Base-by-base conservation (phyloP, 2,797 vertebrate genomes). In the Danio albolineatus region DNA sequence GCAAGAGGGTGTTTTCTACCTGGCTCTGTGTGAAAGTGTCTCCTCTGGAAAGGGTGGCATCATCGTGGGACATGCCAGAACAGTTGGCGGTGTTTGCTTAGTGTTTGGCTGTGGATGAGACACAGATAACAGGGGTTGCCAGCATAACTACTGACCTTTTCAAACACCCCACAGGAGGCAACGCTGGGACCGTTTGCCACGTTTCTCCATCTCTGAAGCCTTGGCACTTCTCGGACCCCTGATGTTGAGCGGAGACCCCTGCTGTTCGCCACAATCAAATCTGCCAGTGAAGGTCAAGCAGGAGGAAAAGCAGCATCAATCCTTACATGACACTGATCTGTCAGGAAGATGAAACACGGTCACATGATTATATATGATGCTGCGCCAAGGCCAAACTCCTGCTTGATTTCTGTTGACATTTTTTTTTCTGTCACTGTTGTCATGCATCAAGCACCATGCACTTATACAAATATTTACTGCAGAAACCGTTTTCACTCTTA, bases 81-180 rank as follows among this genome's bases (percentile, higher is more conserved):
- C 67, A 82, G 80, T 73, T 75, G 51, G 8, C 9, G 38, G 53
- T 85, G 82, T 85, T 85, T 85, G 78, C 73, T 78, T 64, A 79
- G 61, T 13, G 65, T 64, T 49, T 16, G 28, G 51, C 53, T 75
- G 67, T 9, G 56, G 57, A 71, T 59, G 73, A 83, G 43, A 57
- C 60, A 57, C 51, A 54, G 74, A 51, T 83, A 74, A 80, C 82
- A 76, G 71, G 71, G 69, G 77, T 84, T 81, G 21, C 78, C 71
- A 85, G 79, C 77, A 71, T 66, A 75, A 74, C 82, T 66, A 84
- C 73, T 87, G 85, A 89, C 88, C 85, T 87, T 86, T 87, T 83
- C 81, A 76, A 81, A 78, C 79, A 56, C 79, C 69, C 38, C 56
- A 57, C 67, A 69, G 78, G 85, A 70, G 76, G 78, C 76, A 44